Evolutionary conservation across 2,797 vertebrate species (phyloP).

Genomic region (Oreochromis mossambicus): DNA sequence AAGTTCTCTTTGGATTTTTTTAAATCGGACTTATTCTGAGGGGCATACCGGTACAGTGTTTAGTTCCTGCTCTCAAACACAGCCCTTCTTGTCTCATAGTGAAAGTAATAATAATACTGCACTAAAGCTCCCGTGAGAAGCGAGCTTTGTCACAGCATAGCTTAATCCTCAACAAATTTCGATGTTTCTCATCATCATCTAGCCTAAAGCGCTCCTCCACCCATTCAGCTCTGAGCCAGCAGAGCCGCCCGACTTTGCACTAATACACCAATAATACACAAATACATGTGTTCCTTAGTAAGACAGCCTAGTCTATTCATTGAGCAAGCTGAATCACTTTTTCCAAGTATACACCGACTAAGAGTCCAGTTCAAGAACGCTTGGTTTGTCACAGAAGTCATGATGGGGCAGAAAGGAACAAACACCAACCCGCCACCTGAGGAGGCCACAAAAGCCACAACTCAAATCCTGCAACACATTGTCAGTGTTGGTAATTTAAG

Average conservation of each 20-base stretch:
- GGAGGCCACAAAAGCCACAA: neutral
- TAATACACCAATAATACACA: neutral
- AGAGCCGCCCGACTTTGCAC: neutral
- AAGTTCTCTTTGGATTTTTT: neutral
- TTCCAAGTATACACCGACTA: neutral
- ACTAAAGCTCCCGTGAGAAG: neutral
- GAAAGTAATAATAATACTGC: constrained; percentile 10
- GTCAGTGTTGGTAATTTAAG: neutral
- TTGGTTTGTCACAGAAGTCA: neutral
- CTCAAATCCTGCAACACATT: neutral
- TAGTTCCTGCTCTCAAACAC: neutral
- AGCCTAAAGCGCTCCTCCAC: neutral
- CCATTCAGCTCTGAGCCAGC: neutral
- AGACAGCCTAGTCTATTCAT: neutral
- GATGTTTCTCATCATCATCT: neutral
- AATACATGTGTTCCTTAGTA: neutral
- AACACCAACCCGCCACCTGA: neutral
- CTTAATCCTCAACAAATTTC: neutral
- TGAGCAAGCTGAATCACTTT: neutral
- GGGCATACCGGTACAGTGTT: neutral
- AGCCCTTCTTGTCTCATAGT: constrained; percentile 7
- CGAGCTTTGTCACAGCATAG: constrained; percentile 10
- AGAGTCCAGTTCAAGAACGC: neutral
- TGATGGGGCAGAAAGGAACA: neutral
- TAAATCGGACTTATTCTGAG: neutral